Evolutionary conservation across 2,888 invertebrate species (phyloP).

Genomic region (Diaphora mendica): DNA sequence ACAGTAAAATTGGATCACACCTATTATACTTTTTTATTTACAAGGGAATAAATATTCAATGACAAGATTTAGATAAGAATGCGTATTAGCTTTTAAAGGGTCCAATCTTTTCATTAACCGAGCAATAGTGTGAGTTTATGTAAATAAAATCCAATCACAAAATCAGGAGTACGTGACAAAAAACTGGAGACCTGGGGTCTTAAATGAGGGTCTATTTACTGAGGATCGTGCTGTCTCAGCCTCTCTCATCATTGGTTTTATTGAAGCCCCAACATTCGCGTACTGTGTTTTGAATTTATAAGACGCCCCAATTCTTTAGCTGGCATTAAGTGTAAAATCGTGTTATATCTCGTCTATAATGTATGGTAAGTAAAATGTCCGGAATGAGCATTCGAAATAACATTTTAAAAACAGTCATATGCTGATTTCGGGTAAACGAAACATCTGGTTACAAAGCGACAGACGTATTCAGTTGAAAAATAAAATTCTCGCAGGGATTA

Average conservation of each 20-base stretch:
- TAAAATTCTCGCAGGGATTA: conserved; percentile 7
- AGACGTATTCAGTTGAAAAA: conserved; percentile 9
- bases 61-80: not conserved
- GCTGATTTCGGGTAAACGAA: conserved; percentile 14
- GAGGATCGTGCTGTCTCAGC: conserved; percentile 47
- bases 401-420: conserved; percentile 11
- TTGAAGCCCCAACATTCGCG: conserved; percentile 38
- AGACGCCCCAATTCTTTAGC: conserved; percentile 23
- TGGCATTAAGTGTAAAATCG: conserved; percentile 8
- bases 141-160: conserved; percentile 45
- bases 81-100: not conserved
- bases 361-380: not conserved
- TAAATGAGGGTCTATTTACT: conserved; percentile 53
- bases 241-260: conserved; percentile 39
- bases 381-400: conserved; percentile 3
- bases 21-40: not conserved
- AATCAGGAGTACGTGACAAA: conserved; percentile 33
- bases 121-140: conserved; percentile 30
- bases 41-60: not conserved
- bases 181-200: conserved; percentile 28
- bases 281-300: conserved; percentile 33
- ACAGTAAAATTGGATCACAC: too few relatives aligned
- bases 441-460: conserved; percentile 8
- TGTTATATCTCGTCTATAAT: conserved; percentile 6
- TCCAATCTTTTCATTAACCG: not conserved